Conservation (phyloP, 1,140 invertebrate species). For the Drosophila malerkotliana region DNA sequence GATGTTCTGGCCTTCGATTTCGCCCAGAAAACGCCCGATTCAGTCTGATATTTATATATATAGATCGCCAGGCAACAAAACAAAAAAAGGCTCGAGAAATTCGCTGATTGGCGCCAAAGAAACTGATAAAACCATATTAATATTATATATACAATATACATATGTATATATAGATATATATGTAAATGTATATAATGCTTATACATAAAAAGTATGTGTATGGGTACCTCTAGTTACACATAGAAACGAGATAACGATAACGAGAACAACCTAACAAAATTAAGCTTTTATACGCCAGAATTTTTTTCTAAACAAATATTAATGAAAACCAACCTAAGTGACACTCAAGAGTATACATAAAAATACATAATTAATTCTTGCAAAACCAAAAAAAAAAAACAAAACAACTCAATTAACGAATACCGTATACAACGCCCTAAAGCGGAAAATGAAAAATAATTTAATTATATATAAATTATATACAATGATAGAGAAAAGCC, state of each 20-base stretch:
- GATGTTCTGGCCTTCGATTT: conserved; percentile 12
- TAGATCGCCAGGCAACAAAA: conserved; percentile 6
- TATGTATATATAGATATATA: conserved; percentile 17
- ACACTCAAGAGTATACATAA: conserved; percentile 46
- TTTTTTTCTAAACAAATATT: conserved; percentile 69
- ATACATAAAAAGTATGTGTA: conserved; percentile 33
- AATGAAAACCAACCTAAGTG: conserved; percentile 34
- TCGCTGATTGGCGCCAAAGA: conserved; percentile 60
- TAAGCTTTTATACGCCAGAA: conserved; percentile 79
- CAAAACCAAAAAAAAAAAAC: conserved; percentile 29
- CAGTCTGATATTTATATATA: conserved; percentile 41
- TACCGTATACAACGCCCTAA: conserved; percentile 49
- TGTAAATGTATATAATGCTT: conserved; percentile 34
- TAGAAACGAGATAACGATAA: conserved; percentile 24
- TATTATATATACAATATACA: conserved; percentile 10
- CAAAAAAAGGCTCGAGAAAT: conserved; percentile 13
- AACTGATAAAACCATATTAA: conserved; percentile 45
- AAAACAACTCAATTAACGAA: conserved; percentile 59
- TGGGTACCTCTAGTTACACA: conserved; percentile 44
- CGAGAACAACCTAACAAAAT: conserved; percentile 38
- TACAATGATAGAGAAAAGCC: conserved; percentile 57
- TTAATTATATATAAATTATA: conserved; percentile 50
- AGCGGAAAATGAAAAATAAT: conserved; percentile 34
- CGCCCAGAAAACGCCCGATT: conserved; percentile 23
- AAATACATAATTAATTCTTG: conserved; percentile 11